Percentiles rank a stretch among this genome's conserved stretches.
Evolutionary conservation across 2,888 invertebrate species (phyloP).

Genomic region (Galerucella pusilla): DNA sequence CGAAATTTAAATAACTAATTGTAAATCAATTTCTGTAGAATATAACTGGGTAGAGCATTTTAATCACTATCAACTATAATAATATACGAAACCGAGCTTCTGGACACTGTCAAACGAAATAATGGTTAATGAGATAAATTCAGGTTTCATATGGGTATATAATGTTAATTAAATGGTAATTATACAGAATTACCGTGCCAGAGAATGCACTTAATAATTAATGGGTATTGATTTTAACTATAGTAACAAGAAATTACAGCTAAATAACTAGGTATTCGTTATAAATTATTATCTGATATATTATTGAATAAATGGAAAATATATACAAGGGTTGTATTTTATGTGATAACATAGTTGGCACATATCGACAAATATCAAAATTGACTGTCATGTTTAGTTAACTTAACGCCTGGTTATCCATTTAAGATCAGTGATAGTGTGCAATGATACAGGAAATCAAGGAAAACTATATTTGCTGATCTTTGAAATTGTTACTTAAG

Average conservation of each 20-base stretch:
- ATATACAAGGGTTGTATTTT: too few species aligned
- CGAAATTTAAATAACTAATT: too few species aligned
- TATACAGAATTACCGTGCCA: not conserved
- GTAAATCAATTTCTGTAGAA: too few species aligned
- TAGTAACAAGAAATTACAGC: not conserved
- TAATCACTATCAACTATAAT: not conserved
- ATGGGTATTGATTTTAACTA: not conserved
- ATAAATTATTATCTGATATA: not conserved
- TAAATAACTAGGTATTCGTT: not conserved
- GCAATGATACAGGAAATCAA: too few species aligned
- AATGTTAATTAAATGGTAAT: conserved; percentile 2
- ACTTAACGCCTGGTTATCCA: too few species aligned
- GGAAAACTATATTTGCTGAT: too few species aligned
- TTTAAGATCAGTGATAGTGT: too few species aligned
- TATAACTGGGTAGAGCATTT: not conserved
- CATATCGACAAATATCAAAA: too few species aligned
- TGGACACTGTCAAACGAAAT: conserved; percentile 3
- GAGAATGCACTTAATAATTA: not conserved
- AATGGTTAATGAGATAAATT: conserved; percentile 1
- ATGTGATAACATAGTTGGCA: too few species aligned
- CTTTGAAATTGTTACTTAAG: too few species aligned
- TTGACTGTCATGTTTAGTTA: too few species aligned
- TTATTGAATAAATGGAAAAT: too few species aligned
- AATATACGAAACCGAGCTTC: not conserved
- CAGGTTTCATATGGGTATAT: not conserved